Evolutionary conservation across 2,113 vertebrate species (phyloP), one percentile per base, ranked within the genome.

Genomic region (Thunnus thynnus): DNA sequence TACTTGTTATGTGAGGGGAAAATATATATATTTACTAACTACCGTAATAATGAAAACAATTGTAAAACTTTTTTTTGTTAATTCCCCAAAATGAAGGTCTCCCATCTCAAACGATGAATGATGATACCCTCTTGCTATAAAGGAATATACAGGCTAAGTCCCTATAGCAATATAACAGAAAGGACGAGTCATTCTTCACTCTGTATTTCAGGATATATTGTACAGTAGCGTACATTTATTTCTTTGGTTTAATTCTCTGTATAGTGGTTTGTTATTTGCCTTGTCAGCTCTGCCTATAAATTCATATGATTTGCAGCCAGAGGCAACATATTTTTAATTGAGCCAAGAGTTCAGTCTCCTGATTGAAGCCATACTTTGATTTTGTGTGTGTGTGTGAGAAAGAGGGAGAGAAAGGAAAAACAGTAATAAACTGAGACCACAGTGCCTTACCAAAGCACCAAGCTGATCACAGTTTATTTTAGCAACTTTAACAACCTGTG

Each of bases 241-340:
- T 51, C 20, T 50, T 10, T 10, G 2, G 55, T 71, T 65, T 73
- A 36, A 68, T 64, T 60, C 67, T 66, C 9, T 44, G 27, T 64
- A 17, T 36, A 22, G 55, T 30, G 56, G 55, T 70, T 32, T 36
- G 9, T 72, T 74, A 51, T 50, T 72, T 75, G 46, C 32, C 50
- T 52, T 78, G 27, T 71, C 72, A 86, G 50, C 51, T 77, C 56
- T 55, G 65, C 54, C 47, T 32, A 58, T 54, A 54, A 76, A 83
- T 80, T 17, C 5, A 65, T 63, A 11, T 18, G n/a, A 25, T 16
- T 22, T 13, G 7, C 41, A 48, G 82, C 84, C 73, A 56, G 56
- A 73, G 71, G 85, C 74, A 73, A 78, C 77, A 57, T 14, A 6
- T 73, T 57, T 82, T 71, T 52, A 84, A 62, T 70, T 80, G 75